A percentile compares a stretch with the other conserved stretches of the same genome.
phyloP scores from a whole-genome alignment of 2,113 vertebrate genomes.

The Xiphophorus couchianus region DNA sequence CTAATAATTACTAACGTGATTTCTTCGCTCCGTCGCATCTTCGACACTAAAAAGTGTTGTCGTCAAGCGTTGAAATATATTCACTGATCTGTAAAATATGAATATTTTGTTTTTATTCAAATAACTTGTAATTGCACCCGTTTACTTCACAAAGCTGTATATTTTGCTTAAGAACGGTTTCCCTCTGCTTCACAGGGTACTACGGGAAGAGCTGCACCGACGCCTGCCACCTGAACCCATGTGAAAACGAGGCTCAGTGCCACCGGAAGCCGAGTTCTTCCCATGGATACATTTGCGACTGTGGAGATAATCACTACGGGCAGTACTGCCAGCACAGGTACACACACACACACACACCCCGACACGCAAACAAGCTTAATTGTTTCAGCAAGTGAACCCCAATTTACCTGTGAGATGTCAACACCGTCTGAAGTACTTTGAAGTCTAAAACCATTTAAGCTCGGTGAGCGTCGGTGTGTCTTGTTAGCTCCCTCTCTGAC shows the following conservation, averaged over 20 bases:
- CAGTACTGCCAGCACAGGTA: slow-evolving; percentile 98
- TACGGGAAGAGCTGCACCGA: slow-evolving; percentile 91
- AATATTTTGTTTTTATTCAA: no score
- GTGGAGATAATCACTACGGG: slow-evolving; percentile 89
- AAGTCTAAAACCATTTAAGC: slow-evolving; percentile 16
- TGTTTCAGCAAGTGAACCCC: slow-evolving; percentile 5
- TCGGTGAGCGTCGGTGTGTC: slow-evolving; percentile 11
- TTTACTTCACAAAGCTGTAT: background rate
- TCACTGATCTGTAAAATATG: no score
- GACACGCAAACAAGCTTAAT: background rate
- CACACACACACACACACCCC: slow-evolving; percentile 62
- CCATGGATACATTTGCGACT: slow-evolving; percentile 92
- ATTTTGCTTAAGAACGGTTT: background rate
- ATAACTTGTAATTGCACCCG: no score
- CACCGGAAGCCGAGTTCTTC: slow-evolving; percentile 86
- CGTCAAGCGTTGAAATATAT: no score
- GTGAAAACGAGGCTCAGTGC: slow-evolving; percentile 93
- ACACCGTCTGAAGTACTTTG: slow-evolving; percentile 1
- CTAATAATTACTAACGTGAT: no score
- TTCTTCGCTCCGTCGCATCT: no score
- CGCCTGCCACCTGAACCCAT: slow-evolving; percentile 93
- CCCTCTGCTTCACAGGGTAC: slow-evolving; percentile 81
- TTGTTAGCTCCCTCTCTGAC: slow-evolving; percentile 20
- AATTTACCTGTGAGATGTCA: slow-evolving; percentile 14
- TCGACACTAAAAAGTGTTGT: no score